These are phyloP conservation scores for Oryzias woworae DNA, from an alignment of 2,113 vertebrate species.

Conservation along the genomic window DNA sequence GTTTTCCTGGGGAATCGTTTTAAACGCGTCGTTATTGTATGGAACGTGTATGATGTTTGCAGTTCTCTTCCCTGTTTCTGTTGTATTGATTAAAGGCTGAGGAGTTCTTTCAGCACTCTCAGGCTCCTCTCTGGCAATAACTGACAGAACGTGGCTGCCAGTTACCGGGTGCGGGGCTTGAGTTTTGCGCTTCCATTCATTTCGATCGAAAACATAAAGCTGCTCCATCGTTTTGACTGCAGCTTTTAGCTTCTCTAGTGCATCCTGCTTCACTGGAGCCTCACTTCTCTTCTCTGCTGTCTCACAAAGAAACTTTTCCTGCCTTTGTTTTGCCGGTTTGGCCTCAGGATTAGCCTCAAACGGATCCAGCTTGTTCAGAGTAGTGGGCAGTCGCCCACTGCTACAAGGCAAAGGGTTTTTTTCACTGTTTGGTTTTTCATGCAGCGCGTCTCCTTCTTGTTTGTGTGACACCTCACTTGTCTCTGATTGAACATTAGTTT, in stretches of 20 bases:
- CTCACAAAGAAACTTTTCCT: slow-evolving; percentile 71
- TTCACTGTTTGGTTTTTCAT: slow-evolving; percentile 67
- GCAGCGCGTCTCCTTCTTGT: slow-evolving; percentile 31
- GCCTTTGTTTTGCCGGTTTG: slow-evolving; percentile 79
- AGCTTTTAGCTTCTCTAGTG: slow-evolving; percentile 91
- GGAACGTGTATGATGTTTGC: slow-evolving; percentile 52
- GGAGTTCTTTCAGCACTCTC: slow-evolving; percentile 10
- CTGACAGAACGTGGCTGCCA: slow-evolving; percentile 88
- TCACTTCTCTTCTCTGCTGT: slow-evolving; percentile 73
- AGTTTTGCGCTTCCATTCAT: slow-evolving; percentile 93
- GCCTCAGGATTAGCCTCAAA: slow-evolving; percentile 77
- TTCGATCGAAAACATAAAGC: slow-evolving; percentile 89
- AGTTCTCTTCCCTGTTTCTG: slow-evolving; percentile 19
- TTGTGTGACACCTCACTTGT: slow-evolving; percentile 26
- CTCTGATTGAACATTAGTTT: slow-evolving; percentile 64
- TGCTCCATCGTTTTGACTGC: slow-evolving; percentile 96
- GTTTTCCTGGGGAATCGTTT: slow-evolving; percentile 49
- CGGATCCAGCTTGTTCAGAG: slow-evolving; percentile 74
- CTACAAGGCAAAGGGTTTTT: slow-evolving; percentile 75
- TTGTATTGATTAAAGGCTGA: background rate
- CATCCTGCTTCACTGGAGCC: slow-evolving; percentile 78
- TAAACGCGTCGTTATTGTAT: slow-evolving; percentile 34
- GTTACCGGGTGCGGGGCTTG: slow-evolving; percentile 80
- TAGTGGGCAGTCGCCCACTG: slow-evolving; percentile 72
- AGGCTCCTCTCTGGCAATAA: slow-evolving; percentile 83